Percentiles rank a stretch among this genome's conserved stretches.
Conservation (phyloP, 2,797 vertebrate species). For the Oreortyx pictus region DNA sequence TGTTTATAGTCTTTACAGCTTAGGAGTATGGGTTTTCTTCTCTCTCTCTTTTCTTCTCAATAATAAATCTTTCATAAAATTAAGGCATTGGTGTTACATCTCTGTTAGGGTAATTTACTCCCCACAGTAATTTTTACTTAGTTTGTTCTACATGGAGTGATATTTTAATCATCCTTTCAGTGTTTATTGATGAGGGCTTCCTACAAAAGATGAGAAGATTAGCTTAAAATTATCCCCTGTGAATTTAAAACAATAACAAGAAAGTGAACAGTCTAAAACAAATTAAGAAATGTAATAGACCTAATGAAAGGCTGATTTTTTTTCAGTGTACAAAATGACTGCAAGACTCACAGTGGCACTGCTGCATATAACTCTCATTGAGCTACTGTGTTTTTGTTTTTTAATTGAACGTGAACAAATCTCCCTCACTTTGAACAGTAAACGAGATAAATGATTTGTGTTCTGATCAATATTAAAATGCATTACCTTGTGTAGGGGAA, state of each 20-base stretch:
- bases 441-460: neutral
- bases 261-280: conserved; percentile 72
- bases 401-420: neutral
- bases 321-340: conserved; percentile 7
- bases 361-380: neutral
- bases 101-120: conserved; percentile 79
- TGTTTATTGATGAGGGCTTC: conserved; percentile 81
- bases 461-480: neutral
- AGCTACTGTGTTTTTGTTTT: neutral
- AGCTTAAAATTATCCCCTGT: conserved; percentile 80
- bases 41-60: neutral
- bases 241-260: conserved; percentile 80
- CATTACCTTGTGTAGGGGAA: neutral
- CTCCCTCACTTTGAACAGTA: neutral
- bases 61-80: conserved; percentile 76
- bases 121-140: conserved; percentile 78
- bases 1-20: conserved; percentile 29
- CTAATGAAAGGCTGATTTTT: conserved; percentile 67
- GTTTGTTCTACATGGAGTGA: conserved; percentile 79
- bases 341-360: neutral
- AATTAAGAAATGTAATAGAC: conserved; percentile 72
- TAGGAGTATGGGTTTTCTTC: neutral
- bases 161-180: conserved; percentile 82
- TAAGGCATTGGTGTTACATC: conserved; percentile 72
- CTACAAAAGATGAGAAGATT: conserved; percentile 80